Percentiles rank a stretch among this genome's conserved stretches.
phyloP scores from a whole-genome alignment of 2,888 invertebrate genomes.

The Phalera bucephala region DNA sequence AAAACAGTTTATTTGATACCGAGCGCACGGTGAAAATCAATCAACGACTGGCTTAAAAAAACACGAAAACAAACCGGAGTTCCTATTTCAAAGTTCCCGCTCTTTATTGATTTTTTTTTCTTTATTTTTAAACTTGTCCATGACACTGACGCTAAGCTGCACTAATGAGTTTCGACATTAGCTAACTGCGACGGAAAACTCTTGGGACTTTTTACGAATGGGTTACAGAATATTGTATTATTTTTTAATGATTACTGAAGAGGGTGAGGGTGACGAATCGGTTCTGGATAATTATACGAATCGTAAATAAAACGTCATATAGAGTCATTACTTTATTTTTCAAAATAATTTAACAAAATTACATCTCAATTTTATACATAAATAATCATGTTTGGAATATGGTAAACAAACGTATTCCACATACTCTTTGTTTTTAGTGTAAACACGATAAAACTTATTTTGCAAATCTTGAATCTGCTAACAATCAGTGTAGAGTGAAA shows the following conservation, averaged over 20 bases:
- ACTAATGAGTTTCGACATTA: conserved; percentile 81
- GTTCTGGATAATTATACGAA: conserved; percentile 25
- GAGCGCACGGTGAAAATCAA: conserved; percentile 56
- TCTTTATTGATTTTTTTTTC: conserved; percentile 46
- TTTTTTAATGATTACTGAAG: conserved; percentile 31
- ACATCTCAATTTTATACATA: no score
- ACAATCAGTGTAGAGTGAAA: no score
- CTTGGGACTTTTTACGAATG: conserved; percentile 63
- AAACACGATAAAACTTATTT: no score
- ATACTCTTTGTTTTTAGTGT: no score
- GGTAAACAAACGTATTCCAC: no score
- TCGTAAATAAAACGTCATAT: conserved; percentile 5
- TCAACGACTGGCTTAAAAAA: conserved; percentile 48
- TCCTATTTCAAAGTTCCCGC: conserved; percentile 69
- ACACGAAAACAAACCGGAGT: conserved; percentile 60
- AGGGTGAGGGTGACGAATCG: conserved; percentile 29
- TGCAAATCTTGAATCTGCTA: no score
- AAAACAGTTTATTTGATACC: conserved; percentile 36
- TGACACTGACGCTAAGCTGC: conserved; percentile 78
- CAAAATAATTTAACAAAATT: no score
- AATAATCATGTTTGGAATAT: no score
- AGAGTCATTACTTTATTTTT: no score
- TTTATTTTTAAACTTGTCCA: conserved; percentile 76
- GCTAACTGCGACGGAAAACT: conserved; percentile 61
- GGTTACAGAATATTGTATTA: conserved; percentile 46